Evolutionary conservation across 53 echinoderm and acorn worm genomes (phyloP), one percentile per base, ranked within the genome.

Genomic region (Holothuria scabra): DNA sequence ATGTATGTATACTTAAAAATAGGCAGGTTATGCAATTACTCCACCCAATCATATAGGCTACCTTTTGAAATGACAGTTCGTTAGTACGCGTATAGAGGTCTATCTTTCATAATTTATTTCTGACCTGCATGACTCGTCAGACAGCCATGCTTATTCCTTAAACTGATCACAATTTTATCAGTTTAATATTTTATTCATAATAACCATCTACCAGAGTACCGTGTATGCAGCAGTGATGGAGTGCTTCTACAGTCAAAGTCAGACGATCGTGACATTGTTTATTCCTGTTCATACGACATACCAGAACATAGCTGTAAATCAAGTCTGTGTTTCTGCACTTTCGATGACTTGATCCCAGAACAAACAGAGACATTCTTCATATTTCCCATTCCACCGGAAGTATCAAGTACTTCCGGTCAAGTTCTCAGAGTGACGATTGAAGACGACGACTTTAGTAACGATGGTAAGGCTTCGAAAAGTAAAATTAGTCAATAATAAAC

Each of bases 241-340:
- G 14, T 18, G 16, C 8, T 69, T 1, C 31, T 69, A n/a, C n/a
- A n/a, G n/a, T n/a, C n/a, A n/a, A n/a, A n/a, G 38, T 14, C 69
- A 34, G 69, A 69, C 34, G 35, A 30, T 16, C 69, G 69, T 37
- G 35, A 69, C 7, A 69, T 69, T 21, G 69, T 69, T 10, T 69
- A 69, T 33, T 22, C 34, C 14, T 69, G 31, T 13, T 69, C 69
- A 18, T 69, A 69, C 69, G 35, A 69, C 20, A 69, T 69, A 30
- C 69, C 30, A 21, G 35, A 30, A 34, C 13, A 69, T 20, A 34
- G 31, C 38, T 69, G 69, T 69, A 22, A 38, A 21, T 22, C 35
- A 14, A 34, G 21, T 18, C 31, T 69, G 20, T 69, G 69, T 33
- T 4, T 69, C 31, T 69, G 69, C 35, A 37, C 38, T 22, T 69